Conservation (phyloP, 2,797 vertebrate species). For the Morus bassanus region DNA sequence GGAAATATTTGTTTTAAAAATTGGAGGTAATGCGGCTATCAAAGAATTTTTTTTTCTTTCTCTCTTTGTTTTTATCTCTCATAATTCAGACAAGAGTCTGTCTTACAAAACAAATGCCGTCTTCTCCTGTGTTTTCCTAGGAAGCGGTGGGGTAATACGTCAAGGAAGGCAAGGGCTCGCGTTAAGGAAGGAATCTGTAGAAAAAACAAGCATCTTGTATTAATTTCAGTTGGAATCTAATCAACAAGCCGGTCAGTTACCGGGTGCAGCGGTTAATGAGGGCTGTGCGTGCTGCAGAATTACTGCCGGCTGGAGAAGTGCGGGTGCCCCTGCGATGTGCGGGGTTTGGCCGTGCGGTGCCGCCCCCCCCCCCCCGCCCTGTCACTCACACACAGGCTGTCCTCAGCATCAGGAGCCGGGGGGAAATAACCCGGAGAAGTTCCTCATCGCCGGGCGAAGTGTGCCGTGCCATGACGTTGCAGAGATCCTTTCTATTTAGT, state of each 20-base stretch:
- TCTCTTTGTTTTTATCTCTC: background rate
- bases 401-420: conserved; percentile 43
- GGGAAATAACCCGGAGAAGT: conserved; percentile 67
- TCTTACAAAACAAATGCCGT: background rate
- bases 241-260: conserved; percentile 67
- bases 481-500: conserved; percentile 66
- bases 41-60: background rate
- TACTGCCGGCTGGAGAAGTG: conserved; percentile 62
- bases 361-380: conserved; percentile 9
- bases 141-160: background rate
- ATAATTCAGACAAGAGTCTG: conserved; percentile 4
- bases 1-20: background rate
- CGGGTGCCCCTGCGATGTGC: conserved; percentile 64
- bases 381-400: conserved; percentile 50
- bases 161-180: conserved; percentile 21
- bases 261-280: conserved; percentile 58
- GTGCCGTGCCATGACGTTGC: conserved; percentile 61
- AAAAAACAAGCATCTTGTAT: background rate
- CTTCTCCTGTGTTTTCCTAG: background rate
- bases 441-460: conserved; percentile 61
- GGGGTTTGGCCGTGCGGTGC: conserved; percentile 48
- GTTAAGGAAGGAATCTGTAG: conserved; percentile 18
- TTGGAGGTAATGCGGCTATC: background rate
- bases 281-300: conserved; percentile 63
- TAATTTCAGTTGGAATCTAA: conserved; percentile 42